A percentile compares a stretch with the other conserved stretches of the same genome.
phyloP scores from a whole-genome alignment of 2,797 vertebrate species.

The Meriones psammophilus region DNA sequence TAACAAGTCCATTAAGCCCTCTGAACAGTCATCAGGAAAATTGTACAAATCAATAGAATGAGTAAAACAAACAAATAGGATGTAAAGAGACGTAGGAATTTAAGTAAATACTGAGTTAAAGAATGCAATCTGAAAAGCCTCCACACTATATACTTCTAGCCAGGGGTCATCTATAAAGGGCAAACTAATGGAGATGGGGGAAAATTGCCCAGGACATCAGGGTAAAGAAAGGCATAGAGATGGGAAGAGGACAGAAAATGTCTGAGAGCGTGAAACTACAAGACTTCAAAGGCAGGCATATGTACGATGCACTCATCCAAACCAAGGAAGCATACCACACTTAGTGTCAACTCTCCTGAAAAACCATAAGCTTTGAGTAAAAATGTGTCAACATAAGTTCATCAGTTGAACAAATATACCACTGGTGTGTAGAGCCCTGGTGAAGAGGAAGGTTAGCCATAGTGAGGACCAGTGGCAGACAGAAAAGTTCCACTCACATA shows the following conservation, averaged over 20 bases:
- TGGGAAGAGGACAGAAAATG: background rate
- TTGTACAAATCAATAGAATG: background rate
- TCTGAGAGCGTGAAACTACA: background rate
- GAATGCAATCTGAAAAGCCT: background rate
- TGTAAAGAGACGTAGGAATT: background rate
- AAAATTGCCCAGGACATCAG: background rate
- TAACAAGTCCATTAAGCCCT: background rate
- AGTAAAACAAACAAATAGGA: background rate
- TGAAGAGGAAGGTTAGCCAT: background rate
- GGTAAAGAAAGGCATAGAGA: background rate
- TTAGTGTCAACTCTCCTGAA: background rate
- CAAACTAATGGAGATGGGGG: background rate
- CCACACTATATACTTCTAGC: background rate
- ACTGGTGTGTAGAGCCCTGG: background rate
- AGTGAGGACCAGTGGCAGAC: background rate
- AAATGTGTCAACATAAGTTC: background rate
- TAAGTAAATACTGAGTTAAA: background rate
- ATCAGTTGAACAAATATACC: background rate
- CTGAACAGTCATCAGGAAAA: slow-evolving; percentile 25
- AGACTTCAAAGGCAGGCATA: background rate
- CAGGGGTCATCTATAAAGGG: background rate
- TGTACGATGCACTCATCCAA: background rate
- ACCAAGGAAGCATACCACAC: background rate
- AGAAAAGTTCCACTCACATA: background rate
- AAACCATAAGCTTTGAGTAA: background rate